Evolutionary conservation across 37 sponge, comb jelly and placozoan species (phyloP).

Genomic region (Cladorhizidae sp.): DNA sequence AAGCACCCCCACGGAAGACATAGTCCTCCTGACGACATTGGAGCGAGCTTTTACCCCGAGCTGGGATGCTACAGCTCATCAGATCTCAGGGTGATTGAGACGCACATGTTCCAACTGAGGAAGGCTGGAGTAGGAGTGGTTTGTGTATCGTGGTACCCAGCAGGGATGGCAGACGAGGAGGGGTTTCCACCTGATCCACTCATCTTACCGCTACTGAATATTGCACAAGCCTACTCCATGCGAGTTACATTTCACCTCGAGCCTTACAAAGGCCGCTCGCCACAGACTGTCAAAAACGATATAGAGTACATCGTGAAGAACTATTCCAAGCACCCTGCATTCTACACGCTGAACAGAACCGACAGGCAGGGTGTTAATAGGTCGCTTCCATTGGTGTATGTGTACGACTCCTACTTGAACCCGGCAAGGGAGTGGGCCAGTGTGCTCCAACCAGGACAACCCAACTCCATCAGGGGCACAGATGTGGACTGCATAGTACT

Average conservation of each 20-base stretch:
- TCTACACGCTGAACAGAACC: slow-evolving; percentile 29
- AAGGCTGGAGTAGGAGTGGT: slow-evolving; percentile 77
- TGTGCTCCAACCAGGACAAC: slow-evolving; percentile 40
- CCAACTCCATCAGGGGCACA: slow-evolving; percentile 64
- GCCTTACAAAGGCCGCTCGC: slow-evolving; percentile 68
- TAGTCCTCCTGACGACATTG: slow-evolving; percentile 84
- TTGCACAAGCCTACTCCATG: slow-evolving; percentile 56
- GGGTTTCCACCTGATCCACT: slow-evolving; percentile 62
- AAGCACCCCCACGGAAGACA: slow-evolving; percentile 60
- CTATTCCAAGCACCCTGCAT: slow-evolving; percentile 77
- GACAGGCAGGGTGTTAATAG: background rate
- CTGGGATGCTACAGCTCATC: slow-evolving; percentile 86
- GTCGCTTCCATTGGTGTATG: slow-evolving; percentile 61
- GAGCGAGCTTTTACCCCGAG: slow-evolving; percentile 84
- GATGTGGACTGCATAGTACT: slow-evolving; percentile 57
- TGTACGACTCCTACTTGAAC: slow-evolving; percentile 82
- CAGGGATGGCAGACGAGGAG: slow-evolving; percentile 57
- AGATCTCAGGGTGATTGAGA: slow-evolving; percentile 40
- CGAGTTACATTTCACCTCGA: slow-evolving; percentile 83
- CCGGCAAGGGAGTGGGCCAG: slow-evolving; percentile 64
- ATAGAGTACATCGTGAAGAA: slow-evolving; percentile 63
- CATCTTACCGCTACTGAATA: slow-evolving; percentile 60
- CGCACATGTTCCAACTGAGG: slow-evolving; percentile 76
- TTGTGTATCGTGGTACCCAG: slow-evolving; percentile 86
- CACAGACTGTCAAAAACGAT: slow-evolving; percentile 49